A percentile compares a stretch with the other conserved stretches of the same genome.
Conservation (phyloP, 92 coral and sea anemone species). For the Pocillopora grandis region DNA sequence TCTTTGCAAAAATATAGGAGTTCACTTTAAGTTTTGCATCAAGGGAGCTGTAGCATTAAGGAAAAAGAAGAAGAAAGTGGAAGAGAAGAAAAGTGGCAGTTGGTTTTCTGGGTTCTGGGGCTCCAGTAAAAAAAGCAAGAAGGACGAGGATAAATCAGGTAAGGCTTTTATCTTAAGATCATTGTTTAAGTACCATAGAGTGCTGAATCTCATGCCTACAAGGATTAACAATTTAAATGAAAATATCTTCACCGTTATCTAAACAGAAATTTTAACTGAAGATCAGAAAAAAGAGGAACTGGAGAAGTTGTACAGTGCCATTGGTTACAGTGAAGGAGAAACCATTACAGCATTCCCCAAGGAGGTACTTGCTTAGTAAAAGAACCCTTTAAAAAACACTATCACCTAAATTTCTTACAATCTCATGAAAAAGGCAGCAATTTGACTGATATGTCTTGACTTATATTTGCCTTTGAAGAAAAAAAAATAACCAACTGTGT, state of each 20-base stretch:
- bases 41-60: slow-evolving; percentile 86
- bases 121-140: slow-evolving; percentile 65
- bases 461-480: no score
- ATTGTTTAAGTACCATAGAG: not conserved
- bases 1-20: no score
- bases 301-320: slow-evolving; percentile 86
- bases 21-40: no score
- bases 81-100: slow-evolving; percentile 80
- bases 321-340: slow-evolving; percentile 96
- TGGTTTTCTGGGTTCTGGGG: slow-evolving; percentile 89
- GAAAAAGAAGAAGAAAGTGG: slow-evolving; percentile 82
- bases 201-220: not conserved
- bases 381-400: not conserved
- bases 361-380: slow-evolving; percentile 44
- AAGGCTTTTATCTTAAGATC: not conserved
- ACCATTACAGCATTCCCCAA: slow-evolving; percentile 83
- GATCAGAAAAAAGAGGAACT: slow-evolving; percentile 91
- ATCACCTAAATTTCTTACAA: no score
- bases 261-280: slow-evolving; percentile 74
- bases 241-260: not conserved
- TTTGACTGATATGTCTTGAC: no score
- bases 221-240: not conserved
- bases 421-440: no score
- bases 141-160: slow-evolving; percentile 68
- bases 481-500: no score